Conservation (phyloP, 2,113 vertebrate species). For the Gnathonemus echidnorhynchus region DNA sequence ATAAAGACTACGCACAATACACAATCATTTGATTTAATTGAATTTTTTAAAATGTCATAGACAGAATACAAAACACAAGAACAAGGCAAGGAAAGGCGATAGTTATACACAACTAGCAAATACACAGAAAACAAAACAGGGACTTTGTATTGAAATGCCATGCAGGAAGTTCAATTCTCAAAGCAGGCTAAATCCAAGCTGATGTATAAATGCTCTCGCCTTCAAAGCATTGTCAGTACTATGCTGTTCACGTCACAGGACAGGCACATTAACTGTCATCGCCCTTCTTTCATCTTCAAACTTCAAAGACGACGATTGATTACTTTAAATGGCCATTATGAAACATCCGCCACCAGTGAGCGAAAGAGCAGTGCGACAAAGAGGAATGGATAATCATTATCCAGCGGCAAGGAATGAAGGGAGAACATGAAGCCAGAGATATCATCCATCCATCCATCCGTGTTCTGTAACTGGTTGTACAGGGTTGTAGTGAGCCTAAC, state of each 20-base stretch:
- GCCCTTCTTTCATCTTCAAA: slow-evolving; percentile 65
- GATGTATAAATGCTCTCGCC: slow-evolving; percentile 47
- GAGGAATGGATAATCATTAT: slow-evolving; percentile 48
- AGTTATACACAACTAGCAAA: slow-evolving; percentile 51
- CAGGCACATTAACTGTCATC: slow-evolving; percentile 64
- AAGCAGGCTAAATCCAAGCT: slow-evolving; percentile 55
- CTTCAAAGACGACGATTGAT: slow-evolving; percentile 70
- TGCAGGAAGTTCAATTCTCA: slow-evolving; percentile 17
- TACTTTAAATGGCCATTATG: slow-evolving; percentile 72
- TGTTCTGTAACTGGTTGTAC: neutral
- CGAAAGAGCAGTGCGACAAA: slow-evolving; percentile 52
- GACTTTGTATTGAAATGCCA: neutral
- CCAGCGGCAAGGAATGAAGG: slow-evolving; percentile 20
- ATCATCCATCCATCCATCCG: neutral
- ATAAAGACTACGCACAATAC: neutral
- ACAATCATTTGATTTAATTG: neutral
- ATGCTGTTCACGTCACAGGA: slow-evolving; percentile 64
- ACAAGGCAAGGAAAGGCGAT: slow-evolving; percentile 53
- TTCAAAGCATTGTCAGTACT: slow-evolving; percentile 57
- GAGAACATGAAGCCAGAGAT: neutral
- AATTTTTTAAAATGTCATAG: neutral
- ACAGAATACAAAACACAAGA: slow-evolving; percentile 53
- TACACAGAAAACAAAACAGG: neutral
- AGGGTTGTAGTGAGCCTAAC: neutral
- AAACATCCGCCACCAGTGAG: slow-evolving; percentile 56